Base-by-base conservation (phyloP, 2,113 vertebrate genomes). In the Excalfactoria chinensis region DNA sequence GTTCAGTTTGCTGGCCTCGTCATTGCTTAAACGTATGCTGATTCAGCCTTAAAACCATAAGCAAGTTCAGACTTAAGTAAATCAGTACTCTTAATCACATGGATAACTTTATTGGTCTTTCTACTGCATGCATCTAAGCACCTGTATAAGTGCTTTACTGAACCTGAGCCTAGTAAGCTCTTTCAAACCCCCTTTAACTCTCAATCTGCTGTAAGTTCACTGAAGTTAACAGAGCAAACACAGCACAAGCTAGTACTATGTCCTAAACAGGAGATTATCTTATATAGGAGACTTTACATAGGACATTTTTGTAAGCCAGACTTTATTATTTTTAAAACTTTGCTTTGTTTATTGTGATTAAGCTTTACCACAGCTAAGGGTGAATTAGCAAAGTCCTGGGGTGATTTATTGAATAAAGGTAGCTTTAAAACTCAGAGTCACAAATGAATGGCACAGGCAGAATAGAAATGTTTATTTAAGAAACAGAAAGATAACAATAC, bases 391-490 rank as follows among this genome's bases (percentile, higher is more conserved):
- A 59, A 83, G n/a, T 17, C 20, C 26, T 66, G 37, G 8, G 30
- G 34, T 60, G 20, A 13, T 73, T 71, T 89, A 63, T 19, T 44
- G 71, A 74, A 35, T 66, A 85, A 68, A 80, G 30, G 18, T 67
- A 55, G 40, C 44, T 51, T 75, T 84, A 59, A 86, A 89, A 87
- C 25, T 59, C 60, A 40, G 44, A 37, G 1, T 71, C 78, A 92
- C 34, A 89, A 63, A 60, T 70, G 18, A 80, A 26, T 35, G 81
- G 35, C 41, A 83, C 44, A 62, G 68, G 83, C 59, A 85, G 49
- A 63, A 40, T 73, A 85, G 60, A 91, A 88, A 81, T 46, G 66
- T 93, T 95, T 96, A 93, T 88, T 93, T 95, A 90, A 81, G 92
- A 89, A 97, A 96, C 25, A 87, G n/a, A 90, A 75, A 87, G 30